Base-by-base conservation (phyloP, 2,797 vertebrate genomes). In the Chiloscyllium punctatum region DNA sequence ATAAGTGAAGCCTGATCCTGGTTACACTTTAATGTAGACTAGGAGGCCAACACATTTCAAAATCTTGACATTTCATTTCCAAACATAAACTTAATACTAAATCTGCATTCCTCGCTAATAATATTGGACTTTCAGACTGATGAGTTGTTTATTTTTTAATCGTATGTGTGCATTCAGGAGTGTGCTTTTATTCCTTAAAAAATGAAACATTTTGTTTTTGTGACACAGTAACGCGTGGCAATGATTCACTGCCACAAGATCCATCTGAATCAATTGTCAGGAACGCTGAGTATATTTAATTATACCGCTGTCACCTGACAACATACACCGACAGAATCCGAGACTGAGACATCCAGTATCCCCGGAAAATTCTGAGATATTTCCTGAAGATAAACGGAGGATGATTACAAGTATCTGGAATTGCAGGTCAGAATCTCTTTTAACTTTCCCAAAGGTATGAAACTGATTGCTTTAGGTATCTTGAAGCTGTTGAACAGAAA, bases 401-500 rank as follows among this genome's bases (percentile, higher is more conserved):
- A 71, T 25, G 69, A 6, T 6, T 4, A 71, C 5, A 27, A 25
- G 25, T 25, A 23, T 27, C 3, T 23, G 6, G 69, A 25, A 25
- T 27, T 71, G 0, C 23, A 23, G 25, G 69, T 4, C 25, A 5
- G 23, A 71, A 25, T 27, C 3, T 5, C 4, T 71, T 16, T 23
- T 69, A 23, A 69, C 68, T 69, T 69, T 23, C 15, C 0, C 21
- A 25, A 25, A 71, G 23, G 23, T 25, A 71, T 25, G 0, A 71
- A 27, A 25, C 27, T 25, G 5, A 3, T 71, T 4, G 0, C 3
- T 27, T 71, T 25, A 27, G 25, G 5, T 25, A 25, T 71, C 69
- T 7, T 0, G 0, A 25, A 5, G 4, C 25, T 25, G 0, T 71
- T 25, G 5, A 0, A 25, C 21, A 3, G 6, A 71, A 23, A 25